Evolutionary conservation across 2,113 vertebrate species (phyloP).

Genomic region (Phocoena phocoena): DNA sequence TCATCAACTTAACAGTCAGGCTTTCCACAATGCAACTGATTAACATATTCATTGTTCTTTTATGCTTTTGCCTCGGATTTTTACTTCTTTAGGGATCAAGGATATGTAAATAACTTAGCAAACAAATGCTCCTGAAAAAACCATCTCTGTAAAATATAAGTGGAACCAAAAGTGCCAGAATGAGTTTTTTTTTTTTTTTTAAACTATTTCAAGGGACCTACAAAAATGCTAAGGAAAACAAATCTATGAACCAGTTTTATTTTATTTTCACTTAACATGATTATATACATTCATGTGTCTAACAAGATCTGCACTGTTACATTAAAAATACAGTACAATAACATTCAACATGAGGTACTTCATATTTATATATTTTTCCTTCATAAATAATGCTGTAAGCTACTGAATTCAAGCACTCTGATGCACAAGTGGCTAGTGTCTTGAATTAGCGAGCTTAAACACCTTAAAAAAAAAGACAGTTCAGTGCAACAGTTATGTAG

Average conservation of each 20-base stretch:
- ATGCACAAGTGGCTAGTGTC: slow-evolving; percentile 74
- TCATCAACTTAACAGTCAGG: slow-evolving; percentile 68
- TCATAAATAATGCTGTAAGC: slow-evolving; percentile 87
- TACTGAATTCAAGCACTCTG: slow-evolving; percentile 82
- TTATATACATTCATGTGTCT: slow-evolving; percentile 96
- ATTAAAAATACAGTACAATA: slow-evolving; percentile 92
- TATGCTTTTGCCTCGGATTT: slow-evolving; percentile 73
- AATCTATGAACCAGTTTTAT: slow-evolving; percentile 85
- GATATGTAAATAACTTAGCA: slow-evolving; percentile 71
- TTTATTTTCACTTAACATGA: slow-evolving; percentile 87
- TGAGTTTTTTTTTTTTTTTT: neutral
- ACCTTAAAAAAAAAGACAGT: slow-evolving; percentile 72
- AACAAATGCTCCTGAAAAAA: slow-evolving; percentile 71
- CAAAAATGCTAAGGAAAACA: slow-evolving; percentile 79
- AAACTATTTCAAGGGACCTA: slow-evolving; percentile 63
- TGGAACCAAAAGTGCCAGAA: slow-evolving; percentile 45
- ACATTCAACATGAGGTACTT: slow-evolving; percentile 92
- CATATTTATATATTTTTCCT: slow-evolving; percentile 86
- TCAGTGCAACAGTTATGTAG: slow-evolving; percentile 85
- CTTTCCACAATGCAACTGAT: slow-evolving; percentile 75
- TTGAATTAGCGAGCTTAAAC: slow-evolving; percentile 82
- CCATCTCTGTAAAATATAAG: slow-evolving; percentile 46
- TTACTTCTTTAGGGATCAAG: slow-evolving; percentile 77
- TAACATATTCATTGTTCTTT: slow-evolving; percentile 79
- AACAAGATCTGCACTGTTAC: slow-evolving; percentile 92